These are phyloP conservation scores for Diaphora mendica DNA, from an alignment of 2,888 invertebrate species.

Conservation along the genomic window DNA sequence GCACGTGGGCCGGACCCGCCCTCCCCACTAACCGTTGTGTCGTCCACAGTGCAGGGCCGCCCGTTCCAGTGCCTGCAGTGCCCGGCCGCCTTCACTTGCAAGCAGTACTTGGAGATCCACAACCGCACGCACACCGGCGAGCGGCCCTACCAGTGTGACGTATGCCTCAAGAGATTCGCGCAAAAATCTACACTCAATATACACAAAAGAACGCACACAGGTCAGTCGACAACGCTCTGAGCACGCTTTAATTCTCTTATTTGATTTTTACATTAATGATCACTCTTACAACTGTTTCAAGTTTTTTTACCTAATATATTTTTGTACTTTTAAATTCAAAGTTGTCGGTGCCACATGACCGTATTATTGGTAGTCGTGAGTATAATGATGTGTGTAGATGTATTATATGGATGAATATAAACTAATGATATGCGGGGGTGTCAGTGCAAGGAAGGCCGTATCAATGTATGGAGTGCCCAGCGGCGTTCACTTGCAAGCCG, in stretches of 20 bases:
- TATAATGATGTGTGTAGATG: slow-evolving; percentile 44
- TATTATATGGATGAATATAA: slow-evolving; percentile 31
- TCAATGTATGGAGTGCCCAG: slow-evolving; percentile 86
- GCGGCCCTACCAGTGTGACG: slow-evolving; percentile 89
- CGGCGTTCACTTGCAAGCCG: slow-evolving; percentile 87
- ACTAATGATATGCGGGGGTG: slow-evolving; percentile 54
- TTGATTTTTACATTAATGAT: slow-evolving; percentile 34
- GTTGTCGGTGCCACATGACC: slow-evolving; percentile 84
- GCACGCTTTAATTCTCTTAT: slow-evolving; percentile 33
- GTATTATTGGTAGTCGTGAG: slow-evolving; percentile 53
- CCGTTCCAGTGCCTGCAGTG: slow-evolving; percentile 88
- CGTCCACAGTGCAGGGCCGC: slow-evolving; percentile 84
- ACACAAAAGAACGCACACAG: slow-evolving; percentile 92
- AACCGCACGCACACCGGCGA: slow-evolving; percentile 86
- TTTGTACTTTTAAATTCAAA: slow-evolving; percentile 51
- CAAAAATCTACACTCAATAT: slow-evolving; percentile 94
- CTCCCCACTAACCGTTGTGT: slow-evolving; percentile 48
- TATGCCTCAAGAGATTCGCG: slow-evolving; percentile 92
- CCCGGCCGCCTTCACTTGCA: slow-evolving; percentile 87
- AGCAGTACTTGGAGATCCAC: slow-evolving; percentile 86
- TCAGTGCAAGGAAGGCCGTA: slow-evolving; percentile 86
- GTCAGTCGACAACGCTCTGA: slow-evolving; percentile 64
- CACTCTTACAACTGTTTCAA: slow-evolving; percentile 27
- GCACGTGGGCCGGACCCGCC: slow-evolving; percentile 30
- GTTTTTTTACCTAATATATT: slow-evolving; percentile 34